These are phyloP conservation scores for Pao palembangensis DNA, from an alignment of 2,113 vertebrate species.

Conservation along the genomic window DNA sequence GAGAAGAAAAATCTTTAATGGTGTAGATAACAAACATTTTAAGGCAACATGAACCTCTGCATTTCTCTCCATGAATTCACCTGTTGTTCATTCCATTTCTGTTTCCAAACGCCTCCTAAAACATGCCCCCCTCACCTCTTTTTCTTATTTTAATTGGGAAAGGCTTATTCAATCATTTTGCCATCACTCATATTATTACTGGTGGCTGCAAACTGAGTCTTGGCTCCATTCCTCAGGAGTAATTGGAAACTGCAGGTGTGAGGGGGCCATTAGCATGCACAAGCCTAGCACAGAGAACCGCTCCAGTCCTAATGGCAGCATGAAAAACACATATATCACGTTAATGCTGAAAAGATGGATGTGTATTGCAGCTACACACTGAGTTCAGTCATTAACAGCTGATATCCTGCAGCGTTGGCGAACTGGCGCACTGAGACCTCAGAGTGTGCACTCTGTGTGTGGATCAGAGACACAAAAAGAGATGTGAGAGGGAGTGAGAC, in stretches of 20 bases:
- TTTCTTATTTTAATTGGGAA: slow-evolving; percentile 46
- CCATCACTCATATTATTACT: slow-evolving; percentile 71
- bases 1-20: slow-evolving; percentile 10
- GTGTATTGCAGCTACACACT: slow-evolving; percentile 58
- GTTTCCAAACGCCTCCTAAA: slow-evolving; percentile 22
- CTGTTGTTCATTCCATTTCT: slow-evolving; percentile 17
- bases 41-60: slow-evolving; percentile 5
- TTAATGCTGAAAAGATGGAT: slow-evolving; percentile 67
- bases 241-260: slow-evolving; percentile 76
- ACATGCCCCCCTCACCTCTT: background rate
- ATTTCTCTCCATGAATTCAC: slow-evolving; percentile 11
- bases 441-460: slow-evolving; percentile 31
- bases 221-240: slow-evolving; percentile 69
- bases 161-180: slow-evolving; percentile 65
- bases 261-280: slow-evolving; percentile 74
- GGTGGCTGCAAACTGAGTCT: slow-evolving; percentile 63
- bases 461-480: slow-evolving; percentile 6
- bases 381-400: slow-evolving; percentile 52
- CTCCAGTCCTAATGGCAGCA: slow-evolving; percentile 63
- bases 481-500: slow-evolving; percentile 8
- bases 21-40: slow-evolving; percentile 11
- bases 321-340: slow-evolving; percentile 72
- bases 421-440: slow-evolving; percentile 30
- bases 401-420: slow-evolving; percentile 45
- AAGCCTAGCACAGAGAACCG: slow-evolving; percentile 53